These are phyloP conservation scores for Gymnothorax reevesii DNA, from an alignment of 2,797 vertebrate genomes.

Conservation along the genomic window DNA sequence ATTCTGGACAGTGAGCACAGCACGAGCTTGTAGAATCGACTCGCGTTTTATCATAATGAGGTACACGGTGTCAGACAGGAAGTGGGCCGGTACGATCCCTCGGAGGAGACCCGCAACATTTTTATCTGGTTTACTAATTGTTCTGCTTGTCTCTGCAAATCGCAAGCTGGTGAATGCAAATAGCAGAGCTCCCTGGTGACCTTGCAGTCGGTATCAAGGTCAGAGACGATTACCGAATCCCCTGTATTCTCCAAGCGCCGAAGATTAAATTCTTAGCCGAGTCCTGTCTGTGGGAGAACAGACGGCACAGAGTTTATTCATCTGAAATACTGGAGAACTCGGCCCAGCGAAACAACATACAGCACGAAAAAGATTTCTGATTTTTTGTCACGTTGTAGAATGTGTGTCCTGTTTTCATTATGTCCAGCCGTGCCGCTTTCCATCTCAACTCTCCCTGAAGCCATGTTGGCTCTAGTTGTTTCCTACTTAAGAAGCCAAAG, in stretches of 20 bases:
- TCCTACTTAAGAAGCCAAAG: slow-evolving; percentile 64
- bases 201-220: slow-evolving; percentile 69
- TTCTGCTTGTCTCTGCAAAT: slow-evolving; percentile 56
- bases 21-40: slow-evolving; percentile 65
- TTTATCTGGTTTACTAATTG: slow-evolving; percentile 72
- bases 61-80: slow-evolving; percentile 61
- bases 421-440: not conserved
- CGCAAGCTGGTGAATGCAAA: slow-evolving; percentile 58
- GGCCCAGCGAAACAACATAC: slow-evolving; percentile 35
- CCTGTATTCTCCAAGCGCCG: slow-evolving; percentile 68
- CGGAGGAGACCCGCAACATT: slow-evolving; percentile 27
- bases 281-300: slow-evolving; percentile 46
- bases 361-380: slow-evolving; percentile 33
- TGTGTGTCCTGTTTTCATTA: slow-evolving; percentile 19
- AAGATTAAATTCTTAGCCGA: slow-evolving; percentile 75
- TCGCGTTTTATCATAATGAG: slow-evolving; percentile 72
- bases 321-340: slow-evolving; percentile 40
- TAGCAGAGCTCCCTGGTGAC: slow-evolving; percentile 42
- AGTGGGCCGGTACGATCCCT: slow-evolving; percentile 50
- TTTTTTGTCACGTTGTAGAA: slow-evolving; percentile 36
- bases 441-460: slow-evolving; percentile 42
- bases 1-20: not conserved
- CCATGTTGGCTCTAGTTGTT: slow-evolving; percentile 51
- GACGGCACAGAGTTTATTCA: slow-evolving; percentile 6
- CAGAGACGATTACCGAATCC: slow-evolving; percentile 69